These are phyloP conservation scores for Bolinopsis microptera DNA, from an alignment of 37 sponge, comb jelly and placozoan species.

Conservation along the genomic window DNA sequence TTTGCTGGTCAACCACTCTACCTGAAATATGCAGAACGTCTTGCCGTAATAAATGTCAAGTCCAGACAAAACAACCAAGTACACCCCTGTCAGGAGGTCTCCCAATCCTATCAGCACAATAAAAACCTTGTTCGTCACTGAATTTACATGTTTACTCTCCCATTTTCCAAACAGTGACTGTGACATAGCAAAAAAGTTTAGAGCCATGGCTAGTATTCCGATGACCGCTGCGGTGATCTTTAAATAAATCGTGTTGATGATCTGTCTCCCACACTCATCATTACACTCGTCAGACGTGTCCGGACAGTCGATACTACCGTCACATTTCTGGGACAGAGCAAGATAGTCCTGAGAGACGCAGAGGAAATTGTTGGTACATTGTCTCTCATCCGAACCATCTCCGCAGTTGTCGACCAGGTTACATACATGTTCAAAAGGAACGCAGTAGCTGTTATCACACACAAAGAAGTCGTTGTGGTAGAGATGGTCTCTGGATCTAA, in stretches of 20 bases:
- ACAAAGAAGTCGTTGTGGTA: background rate
- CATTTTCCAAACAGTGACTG: background rate
- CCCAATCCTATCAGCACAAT: background rate
- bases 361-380: background rate
- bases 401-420: background rate
- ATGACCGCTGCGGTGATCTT: background rate
- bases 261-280: background rate
- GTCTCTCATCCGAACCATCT: background rate
- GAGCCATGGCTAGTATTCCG: background rate
- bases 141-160: background rate
- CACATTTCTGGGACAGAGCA: background rate
- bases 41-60: background rate
- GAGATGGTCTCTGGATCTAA: background rate
- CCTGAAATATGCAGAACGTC: background rate
- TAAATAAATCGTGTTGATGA: background rate
- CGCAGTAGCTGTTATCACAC: background rate
- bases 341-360: background rate
- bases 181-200: background rate
- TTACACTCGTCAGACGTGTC: slow-evolving; percentile 4
- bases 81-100: background rate
- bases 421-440: background rate
- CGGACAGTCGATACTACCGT: background rate
- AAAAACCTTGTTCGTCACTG: background rate
- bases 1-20: background rate
- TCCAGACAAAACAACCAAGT: background rate